These are phyloP conservation scores for Macaria notata DNA, from an alignment of 2,888 invertebrate genomes.

Conservation along the genomic window DNA sequence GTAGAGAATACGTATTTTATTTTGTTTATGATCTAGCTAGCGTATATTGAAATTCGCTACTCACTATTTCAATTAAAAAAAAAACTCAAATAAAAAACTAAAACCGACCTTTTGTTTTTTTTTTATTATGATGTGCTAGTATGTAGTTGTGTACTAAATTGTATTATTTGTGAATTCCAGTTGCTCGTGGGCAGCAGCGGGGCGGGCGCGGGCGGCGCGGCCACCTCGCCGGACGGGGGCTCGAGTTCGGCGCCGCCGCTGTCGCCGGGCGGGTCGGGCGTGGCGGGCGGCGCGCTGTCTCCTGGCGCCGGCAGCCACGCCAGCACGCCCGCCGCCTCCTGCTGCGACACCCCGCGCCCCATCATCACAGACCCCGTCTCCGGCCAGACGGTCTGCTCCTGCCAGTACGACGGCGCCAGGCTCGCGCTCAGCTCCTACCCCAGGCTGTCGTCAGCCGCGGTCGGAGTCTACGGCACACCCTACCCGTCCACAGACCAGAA, in stretches of 20 bases:
- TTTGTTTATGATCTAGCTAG: too few relatives aligned
- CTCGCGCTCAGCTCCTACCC: conserved; percentile 91
- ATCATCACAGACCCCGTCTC: conserved; percentile 96
- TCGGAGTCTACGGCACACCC: conserved; percentile 92
- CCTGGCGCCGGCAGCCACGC: conserved; percentile 81
- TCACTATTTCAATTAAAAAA: too few relatives aligned
- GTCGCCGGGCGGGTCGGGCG: conserved; percentile 87
- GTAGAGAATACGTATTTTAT: too few relatives aligned
- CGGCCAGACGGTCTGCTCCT: conserved; percentile 96
- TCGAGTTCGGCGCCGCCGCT: conserved; percentile 89
- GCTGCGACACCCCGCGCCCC: conserved; percentile 95
- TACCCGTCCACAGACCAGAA: conserved; percentile 96
- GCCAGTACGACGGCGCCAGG: conserved; percentile 95
- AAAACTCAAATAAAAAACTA: too few relatives aligned
- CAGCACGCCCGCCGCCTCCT: conserved; percentile 82
- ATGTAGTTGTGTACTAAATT: too few relatives aligned
- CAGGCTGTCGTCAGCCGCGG: conserved; percentile 88
- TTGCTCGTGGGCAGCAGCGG: conserved; percentile 88
- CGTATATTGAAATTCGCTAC: too few relatives aligned
- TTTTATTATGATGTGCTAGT: too few relatives aligned
- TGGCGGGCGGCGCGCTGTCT: conserved; percentile 81
- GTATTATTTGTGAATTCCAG: conserved; percentile 64
- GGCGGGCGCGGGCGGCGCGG: conserved; percentile 87
- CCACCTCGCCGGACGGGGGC: conserved; percentile 86
- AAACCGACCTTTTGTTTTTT: too few relatives aligned